Evolutionary conservation across 2,113 vertebrate species (phyloP).

Genomic region (Cyanoliseus patagonus): DNA sequence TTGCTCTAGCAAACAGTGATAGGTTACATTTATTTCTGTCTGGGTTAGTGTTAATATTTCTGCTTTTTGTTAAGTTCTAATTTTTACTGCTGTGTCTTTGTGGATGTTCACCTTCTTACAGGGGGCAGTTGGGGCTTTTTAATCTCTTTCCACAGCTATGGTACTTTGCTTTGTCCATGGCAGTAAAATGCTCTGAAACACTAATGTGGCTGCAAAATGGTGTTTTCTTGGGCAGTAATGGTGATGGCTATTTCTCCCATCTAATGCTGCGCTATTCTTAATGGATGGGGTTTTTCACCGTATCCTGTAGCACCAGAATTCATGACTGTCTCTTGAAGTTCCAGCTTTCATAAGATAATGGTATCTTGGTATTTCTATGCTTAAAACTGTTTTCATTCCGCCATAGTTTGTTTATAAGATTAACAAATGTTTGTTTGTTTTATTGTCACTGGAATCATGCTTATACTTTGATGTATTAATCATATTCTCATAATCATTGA

Average conservation of each 20-base stretch:
- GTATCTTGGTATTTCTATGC: neutral
- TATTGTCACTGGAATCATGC: neutral
- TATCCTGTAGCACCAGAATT: neutral
- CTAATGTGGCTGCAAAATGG: neutral
- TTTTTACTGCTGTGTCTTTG: neutral
- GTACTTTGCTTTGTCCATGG: neutral
- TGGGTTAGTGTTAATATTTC: neutral
- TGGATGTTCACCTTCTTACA: neutral
- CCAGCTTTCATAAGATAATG: neutral
- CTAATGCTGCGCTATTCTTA: rapidly evolving
- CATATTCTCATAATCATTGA: neutral
- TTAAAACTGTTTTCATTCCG: neutral
- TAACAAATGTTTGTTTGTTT: neutral
- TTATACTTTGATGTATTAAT: neutral
- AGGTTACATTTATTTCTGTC: neutral
- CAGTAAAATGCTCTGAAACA: neutral
- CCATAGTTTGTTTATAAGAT: neutral
- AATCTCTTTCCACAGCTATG: neutral
- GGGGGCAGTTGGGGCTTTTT: neutral
- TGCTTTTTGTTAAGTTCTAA: neutral
- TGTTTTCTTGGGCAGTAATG: neutral
- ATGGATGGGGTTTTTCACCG: neutral
- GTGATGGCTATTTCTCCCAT: neutral
- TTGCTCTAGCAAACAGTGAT: neutral
- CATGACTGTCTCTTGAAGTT: neutral